A percentile compares a stretch with the other conserved stretches of the same genome.
These are phyloP conservation scores for Mustelus asterias DNA, from an alignment of 2,113 vertebrate genomes.

Conservation along the genomic window DNA sequence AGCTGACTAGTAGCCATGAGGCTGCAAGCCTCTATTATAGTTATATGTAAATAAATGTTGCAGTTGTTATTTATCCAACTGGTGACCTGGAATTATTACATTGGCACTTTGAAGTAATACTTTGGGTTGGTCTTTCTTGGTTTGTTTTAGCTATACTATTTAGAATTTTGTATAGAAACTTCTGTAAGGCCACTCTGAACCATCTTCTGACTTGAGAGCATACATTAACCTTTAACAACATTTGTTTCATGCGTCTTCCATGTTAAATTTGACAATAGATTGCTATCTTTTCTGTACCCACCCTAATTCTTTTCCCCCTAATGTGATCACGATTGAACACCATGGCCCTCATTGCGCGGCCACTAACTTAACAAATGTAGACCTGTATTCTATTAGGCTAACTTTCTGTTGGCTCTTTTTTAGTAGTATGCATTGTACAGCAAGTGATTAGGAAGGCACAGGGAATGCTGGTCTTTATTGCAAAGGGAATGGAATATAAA, in stretches of 20 bases:
- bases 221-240: background rate
- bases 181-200: background rate
- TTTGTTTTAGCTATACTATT: background rate
- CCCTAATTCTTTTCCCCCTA: background rate
- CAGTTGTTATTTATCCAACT: no score
- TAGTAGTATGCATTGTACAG: background rate
- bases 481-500: no score
- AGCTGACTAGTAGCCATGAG: no score
- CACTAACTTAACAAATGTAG: background rate
- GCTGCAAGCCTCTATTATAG: no score
- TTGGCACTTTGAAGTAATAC: background rate
- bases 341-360: background rate
- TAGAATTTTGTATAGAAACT: background rate
- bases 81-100: no score
- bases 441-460: no score
- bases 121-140: background rate
- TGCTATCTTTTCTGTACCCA: background rate
- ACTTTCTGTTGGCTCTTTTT: background rate
- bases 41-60: no score
- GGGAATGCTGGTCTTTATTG: no score
- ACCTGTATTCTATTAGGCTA: background rate
- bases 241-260: background rate
- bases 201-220: background rate
- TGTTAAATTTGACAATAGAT: background rate
- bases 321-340: background rate